Percentiles rank a stretch among this genome's conserved stretches.
phyloP scores from a whole-genome alignment of 2,888 invertebrate species.

The Chrysomela aeneicollis region DNA sequence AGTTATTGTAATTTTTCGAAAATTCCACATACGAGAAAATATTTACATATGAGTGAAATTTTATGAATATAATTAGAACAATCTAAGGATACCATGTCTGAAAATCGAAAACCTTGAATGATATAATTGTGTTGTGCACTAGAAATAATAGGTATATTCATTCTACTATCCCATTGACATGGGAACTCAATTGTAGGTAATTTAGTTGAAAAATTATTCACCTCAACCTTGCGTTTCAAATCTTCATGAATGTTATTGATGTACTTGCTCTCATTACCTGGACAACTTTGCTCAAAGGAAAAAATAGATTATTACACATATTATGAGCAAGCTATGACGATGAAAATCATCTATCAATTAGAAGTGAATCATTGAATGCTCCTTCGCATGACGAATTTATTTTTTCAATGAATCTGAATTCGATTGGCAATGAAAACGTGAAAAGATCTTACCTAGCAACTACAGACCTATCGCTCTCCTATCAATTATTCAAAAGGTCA shows the following conservation, averaged over 20 bases:
- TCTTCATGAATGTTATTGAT: slow-evolving; percentile 7
- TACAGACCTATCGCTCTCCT: too few relatives aligned
- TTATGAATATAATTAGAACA: too few relatives aligned
- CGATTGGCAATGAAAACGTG: too few relatives aligned
- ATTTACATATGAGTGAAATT: too few relatives aligned
- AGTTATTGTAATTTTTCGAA: too few relatives aligned
- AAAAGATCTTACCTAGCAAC: too few relatives aligned
- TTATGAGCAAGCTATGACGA: not conserved
- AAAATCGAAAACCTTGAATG: not conserved
- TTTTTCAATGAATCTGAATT: too few relatives aligned
- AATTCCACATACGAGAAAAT: too few relatives aligned
- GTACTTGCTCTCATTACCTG: slow-evolving; percentile 2
- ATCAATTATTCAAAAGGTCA: too few relatives aligned
- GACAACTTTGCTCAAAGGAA: not conserved
- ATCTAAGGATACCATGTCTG: too few relatives aligned
- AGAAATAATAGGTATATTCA: not conserved
- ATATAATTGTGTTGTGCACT: not conserved
- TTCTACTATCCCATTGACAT: not conserved
- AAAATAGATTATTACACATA: not conserved
- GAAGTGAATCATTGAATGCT: not conserved
- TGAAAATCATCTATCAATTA: not conserved
- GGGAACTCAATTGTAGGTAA: not conserved
- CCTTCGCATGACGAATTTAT: not conserved
- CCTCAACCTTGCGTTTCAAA: not conserved
- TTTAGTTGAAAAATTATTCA: not conserved